Evolutionary conservation across 2,888 invertebrate species (phyloP).

Genomic region (Anodontia alba): DNA sequence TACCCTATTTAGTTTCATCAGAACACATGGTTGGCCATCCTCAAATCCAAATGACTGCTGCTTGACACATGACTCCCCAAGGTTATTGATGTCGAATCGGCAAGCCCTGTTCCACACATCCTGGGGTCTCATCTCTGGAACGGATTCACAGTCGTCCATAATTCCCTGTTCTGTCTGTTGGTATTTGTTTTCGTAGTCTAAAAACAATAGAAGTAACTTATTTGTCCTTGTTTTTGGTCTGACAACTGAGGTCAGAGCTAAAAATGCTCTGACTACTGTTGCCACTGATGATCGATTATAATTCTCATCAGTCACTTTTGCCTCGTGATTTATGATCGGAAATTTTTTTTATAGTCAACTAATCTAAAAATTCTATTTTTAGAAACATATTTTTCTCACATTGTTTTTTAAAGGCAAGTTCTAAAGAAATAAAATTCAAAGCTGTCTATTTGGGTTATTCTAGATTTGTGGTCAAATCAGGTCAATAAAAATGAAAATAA

Average conservation of each 20-base stretch:
- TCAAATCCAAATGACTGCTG: constrained; percentile 94
- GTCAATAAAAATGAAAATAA: too few species aligned
- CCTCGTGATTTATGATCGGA: background rate
- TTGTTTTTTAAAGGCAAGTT: too few species aligned
- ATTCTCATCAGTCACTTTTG: background rate
- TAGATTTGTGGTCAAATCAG: too few species aligned
- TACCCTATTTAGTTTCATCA: constrained; percentile 98
- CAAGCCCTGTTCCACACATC: constrained; percentile 88
- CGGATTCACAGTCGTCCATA: constrained; percentile 88
- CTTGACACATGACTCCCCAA: constrained; percentile 89
- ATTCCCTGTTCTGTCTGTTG: constrained; percentile 81
- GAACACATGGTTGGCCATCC: constrained; percentile 95
- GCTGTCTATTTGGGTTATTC: too few species aligned
- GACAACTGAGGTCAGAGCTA: too few species aligned
- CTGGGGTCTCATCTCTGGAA: constrained; percentile 87
- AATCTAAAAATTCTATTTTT: too few species aligned
- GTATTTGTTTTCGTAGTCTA: constrained; percentile 83
- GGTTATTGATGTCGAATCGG: constrained; percentile 90
- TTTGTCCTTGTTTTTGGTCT: too few species aligned
- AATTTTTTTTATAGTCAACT: too few species aligned
- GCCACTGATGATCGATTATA: too few species aligned
- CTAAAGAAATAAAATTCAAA: too few species aligned
- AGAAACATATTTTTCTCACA: too few species aligned
- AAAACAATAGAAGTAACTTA: too few species aligned
- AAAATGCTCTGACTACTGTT: background rate